Conservation (phyloP, 2,797 vertebrate species). For the Syngnathus acus region DNA sequence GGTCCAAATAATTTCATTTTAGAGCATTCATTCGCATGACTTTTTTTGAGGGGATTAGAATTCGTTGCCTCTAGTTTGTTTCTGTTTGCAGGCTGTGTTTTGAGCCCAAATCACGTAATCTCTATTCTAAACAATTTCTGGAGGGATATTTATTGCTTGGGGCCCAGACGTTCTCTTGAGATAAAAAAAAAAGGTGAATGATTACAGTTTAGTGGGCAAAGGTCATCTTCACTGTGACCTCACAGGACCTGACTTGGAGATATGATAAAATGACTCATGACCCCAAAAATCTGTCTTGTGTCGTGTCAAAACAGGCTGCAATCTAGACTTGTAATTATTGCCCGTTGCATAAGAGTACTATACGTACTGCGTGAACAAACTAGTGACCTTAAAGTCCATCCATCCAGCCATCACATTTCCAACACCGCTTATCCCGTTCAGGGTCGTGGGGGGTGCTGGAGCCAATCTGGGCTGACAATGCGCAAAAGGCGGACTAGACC, state of each 20-base stretch:
- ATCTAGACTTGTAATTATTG: neutral
- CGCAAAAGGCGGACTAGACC: too few relatives aligned
- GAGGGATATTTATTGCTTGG: neutral
- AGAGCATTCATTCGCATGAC: neutral
- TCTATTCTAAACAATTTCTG: neutral
- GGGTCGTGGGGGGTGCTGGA: too few relatives aligned
- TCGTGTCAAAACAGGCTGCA: neutral
- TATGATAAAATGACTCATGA: neutral
- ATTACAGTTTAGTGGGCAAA: neutral
- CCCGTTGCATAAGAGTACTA: neutral
- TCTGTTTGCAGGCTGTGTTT: neutral
- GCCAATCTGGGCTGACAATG: too few relatives aligned
- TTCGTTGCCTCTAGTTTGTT: neutral
- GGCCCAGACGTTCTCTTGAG: neutral
- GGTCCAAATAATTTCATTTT: neutral
- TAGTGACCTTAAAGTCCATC: too few relatives aligned
- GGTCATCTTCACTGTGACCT: neutral
- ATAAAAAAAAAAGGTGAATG: neutral
- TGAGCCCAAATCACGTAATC: neutral
- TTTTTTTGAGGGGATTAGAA: neutral
- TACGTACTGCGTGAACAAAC: neutral
- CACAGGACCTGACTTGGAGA: neutral
- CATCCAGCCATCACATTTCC: too few relatives aligned
- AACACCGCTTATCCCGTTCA: too few relatives aligned
- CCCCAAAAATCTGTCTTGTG: neutral